Conservation (phyloP, 2,888 invertebrate genomes). For the Cryptus viduatorius region DNA sequence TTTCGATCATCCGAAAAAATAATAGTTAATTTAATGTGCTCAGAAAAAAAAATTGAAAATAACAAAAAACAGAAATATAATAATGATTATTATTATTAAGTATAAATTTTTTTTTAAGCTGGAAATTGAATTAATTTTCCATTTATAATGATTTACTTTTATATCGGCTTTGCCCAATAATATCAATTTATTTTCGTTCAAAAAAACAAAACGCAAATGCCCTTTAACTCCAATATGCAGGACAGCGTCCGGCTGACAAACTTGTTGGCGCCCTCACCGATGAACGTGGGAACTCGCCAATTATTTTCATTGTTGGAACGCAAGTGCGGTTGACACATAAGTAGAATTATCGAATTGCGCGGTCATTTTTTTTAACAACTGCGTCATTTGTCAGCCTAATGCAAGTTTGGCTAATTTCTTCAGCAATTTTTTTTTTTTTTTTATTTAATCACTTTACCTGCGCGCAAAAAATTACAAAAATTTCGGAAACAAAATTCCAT, state of each 20-base stretch:
- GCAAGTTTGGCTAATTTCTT: slow-evolving; percentile 16
- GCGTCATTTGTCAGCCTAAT: slow-evolving; percentile 73
- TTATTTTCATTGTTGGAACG: slow-evolving; percentile 80
- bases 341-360: slow-evolving; percentile 75
- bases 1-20: background rate
- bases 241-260: slow-evolving; percentile 66
- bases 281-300: slow-evolving; percentile 82
- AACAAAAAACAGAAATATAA: too few relatives aligned
- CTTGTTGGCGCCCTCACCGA: slow-evolving; percentile 71
- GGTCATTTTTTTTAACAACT: slow-evolving; percentile 64
- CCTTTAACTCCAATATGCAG: background rate
- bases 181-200: too few relatives aligned
- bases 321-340: slow-evolving; percentile 52
- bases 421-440: background rate
- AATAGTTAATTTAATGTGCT: background rate
- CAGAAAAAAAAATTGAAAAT: background rate
- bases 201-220: background rate
- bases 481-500: background rate
- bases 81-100: too few relatives aligned
- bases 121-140: too few relatives aligned
- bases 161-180: too few relatives aligned
- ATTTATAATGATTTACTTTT: too few relatives aligned
- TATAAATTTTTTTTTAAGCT: too few relatives aligned
- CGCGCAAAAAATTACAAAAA: background rate
- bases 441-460: background rate